phyloP scores from a whole-genome alignment of 2,113 vertebrate species.

The Euleptes europaea region DNA sequence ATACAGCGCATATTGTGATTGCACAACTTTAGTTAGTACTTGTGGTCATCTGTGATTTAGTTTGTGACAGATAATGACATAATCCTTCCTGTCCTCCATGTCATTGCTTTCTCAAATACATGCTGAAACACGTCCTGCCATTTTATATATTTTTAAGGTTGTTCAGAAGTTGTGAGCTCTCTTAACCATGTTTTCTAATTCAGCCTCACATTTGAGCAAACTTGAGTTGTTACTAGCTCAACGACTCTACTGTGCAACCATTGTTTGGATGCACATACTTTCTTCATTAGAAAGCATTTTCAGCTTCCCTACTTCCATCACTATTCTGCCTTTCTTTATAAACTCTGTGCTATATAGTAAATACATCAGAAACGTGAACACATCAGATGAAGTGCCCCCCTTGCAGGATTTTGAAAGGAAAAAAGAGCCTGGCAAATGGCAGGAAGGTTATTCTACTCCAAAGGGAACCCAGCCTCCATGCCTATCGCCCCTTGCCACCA shows the following conservation, averaged over 20 bases:
- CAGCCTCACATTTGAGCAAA: background rate
- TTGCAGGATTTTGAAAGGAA: background rate
- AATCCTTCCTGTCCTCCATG: background rate
- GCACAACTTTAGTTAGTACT: background rate
- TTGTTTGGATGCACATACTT: background rate
- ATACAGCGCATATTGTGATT: background rate
- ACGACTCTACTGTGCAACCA: background rate
- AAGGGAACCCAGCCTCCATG: background rate
- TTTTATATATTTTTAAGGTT: background rate
- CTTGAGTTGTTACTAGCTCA: background rate
- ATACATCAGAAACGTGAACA: background rate
- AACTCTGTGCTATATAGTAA: background rate
- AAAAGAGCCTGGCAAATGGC: background rate
- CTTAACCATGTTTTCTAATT: background rate
- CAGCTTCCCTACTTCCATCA: background rate
- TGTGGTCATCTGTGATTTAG: background rate
- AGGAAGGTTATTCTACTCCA: background rate
- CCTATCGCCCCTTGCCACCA: background rate
- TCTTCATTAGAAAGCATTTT: background rate
- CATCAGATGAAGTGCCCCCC: background rate
- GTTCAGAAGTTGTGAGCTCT: background rate
- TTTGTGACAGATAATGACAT: background rate
- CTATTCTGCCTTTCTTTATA: background rate
- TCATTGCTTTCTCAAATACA: background rate
- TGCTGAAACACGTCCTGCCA: background rate